Base-by-base conservation (phyloP, 2,888 invertebrate genomes). In the Rapana venosa region DNA sequence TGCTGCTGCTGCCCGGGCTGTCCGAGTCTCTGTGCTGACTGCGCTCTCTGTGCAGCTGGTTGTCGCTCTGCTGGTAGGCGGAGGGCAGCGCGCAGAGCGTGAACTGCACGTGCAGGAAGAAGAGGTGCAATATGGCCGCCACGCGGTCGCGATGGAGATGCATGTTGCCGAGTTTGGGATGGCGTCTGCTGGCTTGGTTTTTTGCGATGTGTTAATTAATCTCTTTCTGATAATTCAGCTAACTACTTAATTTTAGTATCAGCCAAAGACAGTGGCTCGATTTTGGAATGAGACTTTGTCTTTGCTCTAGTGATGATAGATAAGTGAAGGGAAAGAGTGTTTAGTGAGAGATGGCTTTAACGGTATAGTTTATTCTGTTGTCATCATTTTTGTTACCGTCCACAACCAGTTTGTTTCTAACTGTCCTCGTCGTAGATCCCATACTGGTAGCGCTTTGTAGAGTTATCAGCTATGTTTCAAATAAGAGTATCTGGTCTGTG, bases 41-140 rank as follows among this genome's bases (percentile, higher is more conserved):
- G 26, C n/a, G 15, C n/a, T 66, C 56, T 32, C 61, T 56, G 30
- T 87, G 66, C 35, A 74, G 87, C 70, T 77, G 77, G 30, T 87
- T 81, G 81, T 17, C 32, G 2, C 20, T 26, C 26, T 30, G 56
- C 58, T 61, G 77, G 13, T 36, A 13, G 70, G 87, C 22, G 30
- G 87, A 15, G 6, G 87, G 87, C n/a, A 87, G 56, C 0, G 87
- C 87, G 74, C 87, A 74, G 13, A 20, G 15, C 11, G 74, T 74
- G 17, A 77, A n/a, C 13, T 87, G 87, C 74, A 87, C 87, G 87
- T 87, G 87, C 70, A 87, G n/a, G 0, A 87, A 70, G 36, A 87
- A 26, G 4, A 87, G 47, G 30, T 87, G 87, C n/a, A 87, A 15
- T 6, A 70, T 26, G 26, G 70, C 84, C 26, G 47, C 30, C 30